phyloP scores from a whole-genome alignment of 2,113 vertebrate genomes.

The Tursiops truncatus region DNA sequence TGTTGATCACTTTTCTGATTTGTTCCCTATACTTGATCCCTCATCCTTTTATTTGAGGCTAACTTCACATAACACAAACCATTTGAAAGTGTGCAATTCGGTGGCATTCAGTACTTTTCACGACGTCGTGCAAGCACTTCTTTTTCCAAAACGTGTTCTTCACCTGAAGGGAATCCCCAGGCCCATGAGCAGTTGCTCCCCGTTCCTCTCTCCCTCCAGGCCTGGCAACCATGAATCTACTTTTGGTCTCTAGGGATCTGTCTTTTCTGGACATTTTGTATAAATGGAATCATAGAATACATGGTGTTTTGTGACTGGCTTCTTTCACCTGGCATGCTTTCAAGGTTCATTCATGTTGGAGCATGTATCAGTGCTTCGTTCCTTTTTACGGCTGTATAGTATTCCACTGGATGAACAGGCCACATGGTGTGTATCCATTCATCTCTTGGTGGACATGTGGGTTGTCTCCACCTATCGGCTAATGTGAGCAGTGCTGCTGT shows the following conservation, averaged over 20 bases:
- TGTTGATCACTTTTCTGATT: not conserved
- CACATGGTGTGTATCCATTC: not conserved
- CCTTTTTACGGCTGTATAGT: fast-evolving
- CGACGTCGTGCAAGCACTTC: not conserved
- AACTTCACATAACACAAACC: not conserved
- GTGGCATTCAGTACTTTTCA: not conserved
- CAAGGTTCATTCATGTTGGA: not conserved
- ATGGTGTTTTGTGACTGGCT: not conserved
- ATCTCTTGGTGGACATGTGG: fast-evolving
- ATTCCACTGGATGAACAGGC: not conserved
- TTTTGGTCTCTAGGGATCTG: not conserved
- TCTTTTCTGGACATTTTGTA: not conserved
- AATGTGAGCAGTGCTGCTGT: not conserved
- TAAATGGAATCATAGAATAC: not conserved
- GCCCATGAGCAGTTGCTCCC: too few species aligned
- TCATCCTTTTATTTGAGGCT: not conserved
- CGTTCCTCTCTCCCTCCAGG: fast-evolving
- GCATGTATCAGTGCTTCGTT: fast-evolving
- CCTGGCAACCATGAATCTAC: not conserved
- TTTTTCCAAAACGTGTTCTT: not conserved
- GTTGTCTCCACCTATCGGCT: not conserved
- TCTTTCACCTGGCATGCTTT: not conserved
- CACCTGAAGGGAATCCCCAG: not conserved
- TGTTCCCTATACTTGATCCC: not conserved
- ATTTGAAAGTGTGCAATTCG: fast-evolving